Evolutionary conservation across 2,888 invertebrate species (phyloP), one percentile per base, ranked within the genome.

Genomic region (Noctua janthina): DNA sequence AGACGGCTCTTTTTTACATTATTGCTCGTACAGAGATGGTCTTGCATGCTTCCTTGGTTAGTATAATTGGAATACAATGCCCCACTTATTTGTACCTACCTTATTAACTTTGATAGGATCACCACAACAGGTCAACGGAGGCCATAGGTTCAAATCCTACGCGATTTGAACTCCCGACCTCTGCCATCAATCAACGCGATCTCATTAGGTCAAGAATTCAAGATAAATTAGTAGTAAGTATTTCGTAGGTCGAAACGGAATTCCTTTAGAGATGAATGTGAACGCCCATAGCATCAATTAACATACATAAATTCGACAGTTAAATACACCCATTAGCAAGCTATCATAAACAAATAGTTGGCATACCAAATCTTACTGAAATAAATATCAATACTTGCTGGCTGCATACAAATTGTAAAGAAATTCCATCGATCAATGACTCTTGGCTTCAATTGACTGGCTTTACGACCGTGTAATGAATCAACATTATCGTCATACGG

Each of bases 121-220:
- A 59, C 35, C 23, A 29, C 29, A 67, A 46, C 74, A 62, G 79
- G 74, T 79, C 71, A 79, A 62, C 66, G 35, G 66, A 83, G 66
- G 71, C 66, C 66, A 56, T 62, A 43, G 54, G 54, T 79, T 71
- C 17, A 83, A 71, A 71, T 79, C 59, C 54, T 49, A 29, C n/a
- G 74, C n/a, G n/a, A 71, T 71, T 79, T 74, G 66, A 67, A 67
- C 84, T 64, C 56, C n/a, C 68, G 79, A 84, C 46, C 59, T 67
- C 2, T 49, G n/a, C 23, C 54, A 79, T 71, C 66, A 74, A 84
- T 69, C 72, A 59, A 62, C 62, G 46, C 68, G 39, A 59, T 51
- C 70, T 77, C 70, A 76, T 66, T 77, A 77, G 66, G 70, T 70
- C 77, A 81, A 66, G 43, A 74, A 81, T 81, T 66, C 39, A 51